Evolutionary conservation across 2,797 vertebrate species (phyloP).

Genomic region (Acanthopagrus latus): DNA sequence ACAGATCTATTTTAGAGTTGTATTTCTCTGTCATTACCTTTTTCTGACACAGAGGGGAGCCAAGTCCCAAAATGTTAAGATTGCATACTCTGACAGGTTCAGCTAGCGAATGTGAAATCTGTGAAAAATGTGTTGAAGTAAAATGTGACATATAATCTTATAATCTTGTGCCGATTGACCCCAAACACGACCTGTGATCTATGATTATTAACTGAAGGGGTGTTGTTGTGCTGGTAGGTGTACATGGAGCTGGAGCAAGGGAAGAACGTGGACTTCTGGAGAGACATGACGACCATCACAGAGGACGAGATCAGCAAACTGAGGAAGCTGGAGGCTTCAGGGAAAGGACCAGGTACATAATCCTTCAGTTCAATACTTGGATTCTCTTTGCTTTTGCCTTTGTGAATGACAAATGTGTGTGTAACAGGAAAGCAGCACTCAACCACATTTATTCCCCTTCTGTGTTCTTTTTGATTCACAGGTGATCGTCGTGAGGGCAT

Average conservation of each 20-base stretch:
- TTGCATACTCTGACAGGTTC: background rate
- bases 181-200: background rate
- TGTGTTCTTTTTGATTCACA: slow-evolving; percentile 58
- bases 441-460: no score
- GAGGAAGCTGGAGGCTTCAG: slow-evolving; percentile 94
- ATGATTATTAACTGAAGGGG: background rate
- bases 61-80: background rate
- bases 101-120: background rate
- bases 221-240: slow-evolving; percentile 81
- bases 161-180: background rate
- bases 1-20: background rate
- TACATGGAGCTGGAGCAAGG: slow-evolving; percentile 99
- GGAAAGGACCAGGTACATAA: slow-evolving; percentile 89
- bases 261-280: slow-evolving; percentile 98
- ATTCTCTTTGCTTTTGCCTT: background rate
- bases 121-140: background rate
- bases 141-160: no score
- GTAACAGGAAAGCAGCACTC: background rate
- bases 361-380: background rate
- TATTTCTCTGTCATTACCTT: background rate
- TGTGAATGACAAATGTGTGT: background rate
- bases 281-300: slow-evolving; percentile 98
- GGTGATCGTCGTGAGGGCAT: slow-evolving; percentile 97
- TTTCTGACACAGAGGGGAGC: background rate
- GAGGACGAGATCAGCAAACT: slow-evolving; percentile 98